Evolutionary conservation across 1,140 invertebrate genomes (phyloP), one percentile per base, ranked within the genome.

Genomic region (Mactra quadrangularis): DNA sequence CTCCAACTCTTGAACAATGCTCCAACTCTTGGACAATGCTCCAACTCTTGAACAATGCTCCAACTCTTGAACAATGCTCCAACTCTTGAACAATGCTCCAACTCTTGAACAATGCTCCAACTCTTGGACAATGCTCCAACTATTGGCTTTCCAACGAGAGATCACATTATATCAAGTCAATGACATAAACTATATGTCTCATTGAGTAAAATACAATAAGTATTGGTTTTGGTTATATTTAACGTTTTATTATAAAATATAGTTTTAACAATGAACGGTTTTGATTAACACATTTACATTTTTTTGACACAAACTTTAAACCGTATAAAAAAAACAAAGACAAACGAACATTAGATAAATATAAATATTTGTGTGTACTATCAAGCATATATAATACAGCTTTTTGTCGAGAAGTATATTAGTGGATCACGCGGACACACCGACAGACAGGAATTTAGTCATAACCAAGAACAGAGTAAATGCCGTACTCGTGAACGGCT

Each of bases 221-320:
- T n/a, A 53, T 17, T 3, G 4, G 25, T 53, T n/a, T 17, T 53
- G 50, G 19, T 53, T 57, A 57, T 57, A 64, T 7, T 45, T n/a
- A 64, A 64, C 7, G n/a, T 27, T 64, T 64, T 64, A 38, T 38
- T 64, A 38, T 25, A n/a, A 64, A 45, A 38, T 35, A 41, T 64
- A 64, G 3, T 19, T 53, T n/a, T 64, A 64, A 64, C 60, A 64
- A 64, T n/a, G 31, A 64, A 64, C 60, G 22, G 35, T 27, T 64
- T 64, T 64, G 60, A 64, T 64, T 64, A 38, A 64, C 35, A 64
- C 22, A 6, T 22, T 38, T 22, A 64, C 60, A 64, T 35, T 64
- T 64, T 17, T 64, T 22, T 38, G 33, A 64, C 33, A 45, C 60
- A 64, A n/a, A 45, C 13, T 57, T 25, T 27, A 25, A 27, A 27